Percentiles rank a stretch among this genome's conserved stretches.
Evolutionary conservation across 2,797 vertebrate genomes (phyloP).

Genomic region (Leptatherina wallacei): DNA sequence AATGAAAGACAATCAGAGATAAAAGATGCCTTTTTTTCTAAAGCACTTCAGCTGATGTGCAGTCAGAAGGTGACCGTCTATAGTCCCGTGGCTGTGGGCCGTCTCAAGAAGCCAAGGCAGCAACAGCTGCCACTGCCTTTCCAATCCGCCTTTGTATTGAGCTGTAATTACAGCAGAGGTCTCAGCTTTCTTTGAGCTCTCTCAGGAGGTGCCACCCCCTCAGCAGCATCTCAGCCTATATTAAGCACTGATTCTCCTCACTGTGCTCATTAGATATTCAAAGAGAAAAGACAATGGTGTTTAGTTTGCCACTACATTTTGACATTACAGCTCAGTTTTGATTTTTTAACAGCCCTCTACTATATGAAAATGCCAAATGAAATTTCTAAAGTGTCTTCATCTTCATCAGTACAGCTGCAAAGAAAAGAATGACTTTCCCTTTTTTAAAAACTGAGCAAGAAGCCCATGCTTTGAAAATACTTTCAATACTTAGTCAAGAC

Average conservation of each 20-base stretch:
- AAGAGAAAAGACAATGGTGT: slow-evolving; percentile 34
- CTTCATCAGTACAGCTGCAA: slow-evolving; percentile 3
- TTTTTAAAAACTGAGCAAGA: slow-evolving; percentile 28
- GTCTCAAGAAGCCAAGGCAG: slow-evolving; percentile 60
- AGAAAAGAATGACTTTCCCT: slow-evolving; percentile 17
- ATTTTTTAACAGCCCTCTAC: slow-evolving; percentile 1
- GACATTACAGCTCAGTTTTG: slow-evolving; percentile 25
- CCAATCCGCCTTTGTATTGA: slow-evolving; percentile 65
- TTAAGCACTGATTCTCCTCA: slow-evolving; percentile 48
- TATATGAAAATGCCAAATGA: slow-evolving; percentile 9
- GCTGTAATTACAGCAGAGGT: slow-evolving; percentile 74
- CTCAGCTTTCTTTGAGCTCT: slow-evolving; percentile 60
- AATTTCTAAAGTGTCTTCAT: slow-evolving; percentile 8
- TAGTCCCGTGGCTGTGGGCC: slow-evolving; percentile 35
- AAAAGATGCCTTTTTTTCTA: slow-evolving; percentile 46
- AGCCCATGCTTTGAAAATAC: slow-evolving; percentile 16
- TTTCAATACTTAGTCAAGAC: slow-evolving; percentile 8
- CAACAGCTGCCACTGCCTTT: slow-evolving; percentile 65
- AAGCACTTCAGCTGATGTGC: slow-evolving; percentile 68
- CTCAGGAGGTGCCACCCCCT: slow-evolving; percentile 64
- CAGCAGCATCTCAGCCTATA: slow-evolving; percentile 51
- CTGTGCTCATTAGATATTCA: slow-evolving; percentile 46
- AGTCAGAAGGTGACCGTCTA: slow-evolving; percentile 66
- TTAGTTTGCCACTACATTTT: slow-evolving; percentile 32
- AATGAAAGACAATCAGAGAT: slow-evolving; percentile 58